Base-by-base conservation (phyloP, 2,113 vertebrate species). In the Orthochromis indermauri region DNA sequence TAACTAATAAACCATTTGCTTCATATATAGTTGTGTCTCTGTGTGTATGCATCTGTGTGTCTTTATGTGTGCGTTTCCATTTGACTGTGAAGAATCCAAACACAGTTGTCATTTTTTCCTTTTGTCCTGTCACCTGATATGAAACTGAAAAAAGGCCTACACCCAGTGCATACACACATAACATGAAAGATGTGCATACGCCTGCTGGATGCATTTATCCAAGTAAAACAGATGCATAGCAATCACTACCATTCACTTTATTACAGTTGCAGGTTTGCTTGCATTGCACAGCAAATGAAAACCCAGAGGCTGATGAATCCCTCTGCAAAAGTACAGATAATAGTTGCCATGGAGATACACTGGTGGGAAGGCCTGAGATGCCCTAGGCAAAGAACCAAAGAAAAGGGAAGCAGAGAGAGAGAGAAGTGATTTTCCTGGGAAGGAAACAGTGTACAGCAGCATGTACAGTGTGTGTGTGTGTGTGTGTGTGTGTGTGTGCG, bases 331-430 rank as follows among this genome's bases (percentile, higher is more conserved):
- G 94, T 86, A 89, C 82, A 92, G 91, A 91, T 94, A 89, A 83
- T 42, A 51, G 94, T 95, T 95, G 90, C 95, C 88, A 95, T 96
- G 94, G 95, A 88, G 88, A 95, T 93, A 86, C 85, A 90, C 57
- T 79, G 89, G 91, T 87, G 87, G 88, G 89, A 94, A 92, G 94
- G 91, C 88, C 93, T 86, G 82, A 68, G 86, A 92, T 80, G 88
- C 91, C 79, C 35, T 3, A 86, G 86, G 84, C 92, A 89, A 57
- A 73, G 85, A 89, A 35, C 83, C 14, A 80, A 16, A 84, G 73
- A 57, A 54, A 73, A 79, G 47, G 71, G 42, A 78, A 49, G 42
- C 71, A 47, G 71, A 47, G 63, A 89, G 80, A 59, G 80, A 57
- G 59, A 86, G 81, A 91, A 89, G 80, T 86, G 86, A 85, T 47